Evolutionary conservation across 1,140 invertebrate genomes (phyloP), one percentile per base, ranked within the genome.

Genomic region (Portunus trituberculatus): DNA sequence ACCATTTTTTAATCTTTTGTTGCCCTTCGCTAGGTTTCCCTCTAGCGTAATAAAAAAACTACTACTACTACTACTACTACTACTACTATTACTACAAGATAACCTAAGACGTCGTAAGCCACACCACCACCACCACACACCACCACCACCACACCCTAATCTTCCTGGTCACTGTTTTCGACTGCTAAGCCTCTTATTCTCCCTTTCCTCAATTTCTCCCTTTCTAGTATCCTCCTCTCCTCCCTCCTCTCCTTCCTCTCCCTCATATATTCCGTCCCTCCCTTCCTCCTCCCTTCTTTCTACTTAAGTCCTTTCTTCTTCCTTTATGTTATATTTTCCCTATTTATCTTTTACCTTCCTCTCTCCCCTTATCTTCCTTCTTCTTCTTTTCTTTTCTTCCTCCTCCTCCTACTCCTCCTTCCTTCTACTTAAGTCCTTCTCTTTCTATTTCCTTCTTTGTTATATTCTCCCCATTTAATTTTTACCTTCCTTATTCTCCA

Each of bases 31-130:
- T n/a, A n/a, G n/a, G n/a, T n/a, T n/a, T n/a, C n/a, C n/a, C n/a
- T n/a, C n/a, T n/a, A n/a, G n/a, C n/a, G n/a, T n/a, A n/a, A n/a
- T n/a, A n/a, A n/a, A n/a, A n/a, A n/a, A n/a, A 76, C 67, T n/a
- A 76, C 67, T n/a, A 76, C 67, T n/a, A 76, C 67, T n/a, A n/a
- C 67, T 76, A 76, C 67, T n/a, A 76, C 67, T n/a, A 76, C 67
- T 2, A 76, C 20, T 2, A 76, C 6, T n/a, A 76, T 10, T 4
- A 0, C 1, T 59, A 59, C 52, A 39, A 6, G 39, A 39, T 2
- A 6, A 39, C 39, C 39, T 39, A 39, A 39, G 39, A 39, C 6
- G 39, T 2, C 52, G 0, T 20, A 59, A 59, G 10, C 52, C 10
- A 12, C 8, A 76, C 67, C n/a, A 76, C 67, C n/a, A 76, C 16